A percentile compares a stretch with the other conserved stretches of the same genome.
Evolutionary conservation across 2,113 vertebrate genomes (phyloP).

Genomic region (Poeciliopsis prolifica): DNA sequence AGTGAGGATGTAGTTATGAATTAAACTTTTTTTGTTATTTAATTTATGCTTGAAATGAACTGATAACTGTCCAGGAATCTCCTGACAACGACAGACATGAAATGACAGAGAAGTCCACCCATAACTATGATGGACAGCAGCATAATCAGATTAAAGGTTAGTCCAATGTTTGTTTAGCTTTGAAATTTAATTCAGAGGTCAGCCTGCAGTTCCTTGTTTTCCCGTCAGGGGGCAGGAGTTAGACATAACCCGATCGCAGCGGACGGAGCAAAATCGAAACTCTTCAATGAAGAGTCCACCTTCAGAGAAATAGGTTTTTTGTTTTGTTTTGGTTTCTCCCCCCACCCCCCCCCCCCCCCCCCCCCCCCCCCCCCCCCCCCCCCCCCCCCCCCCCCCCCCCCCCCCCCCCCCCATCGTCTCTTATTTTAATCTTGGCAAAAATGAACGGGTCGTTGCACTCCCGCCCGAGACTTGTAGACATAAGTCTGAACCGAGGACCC

Average conservation of each 20-base stretch:
- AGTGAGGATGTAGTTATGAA: no score
- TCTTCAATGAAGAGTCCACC: constrained; percentile 70
- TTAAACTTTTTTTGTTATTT: no score
- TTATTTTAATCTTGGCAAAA: constrained; percentile 11
- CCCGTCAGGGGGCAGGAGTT: constrained; percentile 55
- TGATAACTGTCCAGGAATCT: no score
- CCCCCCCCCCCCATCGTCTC: background rate
- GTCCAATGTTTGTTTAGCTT: background rate
- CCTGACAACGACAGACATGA: no score
- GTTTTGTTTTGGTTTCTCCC: no score
- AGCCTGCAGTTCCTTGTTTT: constrained; percentile 19
- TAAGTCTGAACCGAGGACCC: constrained; percentile 75
- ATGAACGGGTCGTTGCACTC: constrained; percentile 77
- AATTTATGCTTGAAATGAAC: no score
- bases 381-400: no score
- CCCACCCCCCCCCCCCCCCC: no score
- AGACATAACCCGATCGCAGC: background rate
- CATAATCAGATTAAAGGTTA: background rate
- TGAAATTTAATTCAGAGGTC: constrained; percentile 22
- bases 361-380: no score
- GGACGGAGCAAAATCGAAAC: constrained; percentile 63
- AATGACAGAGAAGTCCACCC: no score
- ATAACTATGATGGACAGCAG: no score
- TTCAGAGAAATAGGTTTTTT: constrained; percentile 48
- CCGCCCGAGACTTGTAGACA: constrained; percentile 41